Conservation (phyloP, 2,888 invertebrate species). For the Sarcophaga rosellei region DNA sequence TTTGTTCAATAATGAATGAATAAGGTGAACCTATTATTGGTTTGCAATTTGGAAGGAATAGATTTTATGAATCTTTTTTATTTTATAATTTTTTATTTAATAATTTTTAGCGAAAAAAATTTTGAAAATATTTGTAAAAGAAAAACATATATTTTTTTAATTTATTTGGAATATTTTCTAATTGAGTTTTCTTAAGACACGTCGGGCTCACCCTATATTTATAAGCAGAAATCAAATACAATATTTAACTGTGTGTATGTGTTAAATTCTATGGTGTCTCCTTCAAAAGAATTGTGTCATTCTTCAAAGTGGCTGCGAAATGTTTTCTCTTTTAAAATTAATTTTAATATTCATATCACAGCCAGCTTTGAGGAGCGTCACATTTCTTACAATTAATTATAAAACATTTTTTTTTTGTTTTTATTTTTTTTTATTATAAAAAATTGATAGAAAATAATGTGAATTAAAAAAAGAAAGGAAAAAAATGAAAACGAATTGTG, state of each 20-base stretch:
- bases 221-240: background rate
- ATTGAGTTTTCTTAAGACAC: too few relatives aligned
- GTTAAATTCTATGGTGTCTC: conserved; percentile 34
- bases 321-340: conserved; percentile 83
- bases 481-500: background rate
- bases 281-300: conserved; percentile 79
- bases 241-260: conserved; percentile 20
- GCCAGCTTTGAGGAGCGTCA: conserved; percentile 98
- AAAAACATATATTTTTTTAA: too few relatives aligned
- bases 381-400: conserved; percentile 72
- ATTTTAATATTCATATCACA: conserved; percentile 90
- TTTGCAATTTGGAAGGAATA: too few relatives aligned
- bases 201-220: background rate
- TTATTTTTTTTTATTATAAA: too few relatives aligned
- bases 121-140: too few relatives aligned
- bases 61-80: too few relatives aligned
- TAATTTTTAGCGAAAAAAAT: background rate
- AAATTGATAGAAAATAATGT: conserved; percentile 33
- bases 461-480: conserved; percentile 1
- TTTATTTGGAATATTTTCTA: too few relatives aligned
- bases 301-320: conserved; percentile 96
- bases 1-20: too few relatives aligned
- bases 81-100: too few relatives aligned
- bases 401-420: conserved; percentile 8
- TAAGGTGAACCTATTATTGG: too few relatives aligned